Conservation (phyloP, 1,140 invertebrate genomes). For the Caerostris extrusa region DNA sequence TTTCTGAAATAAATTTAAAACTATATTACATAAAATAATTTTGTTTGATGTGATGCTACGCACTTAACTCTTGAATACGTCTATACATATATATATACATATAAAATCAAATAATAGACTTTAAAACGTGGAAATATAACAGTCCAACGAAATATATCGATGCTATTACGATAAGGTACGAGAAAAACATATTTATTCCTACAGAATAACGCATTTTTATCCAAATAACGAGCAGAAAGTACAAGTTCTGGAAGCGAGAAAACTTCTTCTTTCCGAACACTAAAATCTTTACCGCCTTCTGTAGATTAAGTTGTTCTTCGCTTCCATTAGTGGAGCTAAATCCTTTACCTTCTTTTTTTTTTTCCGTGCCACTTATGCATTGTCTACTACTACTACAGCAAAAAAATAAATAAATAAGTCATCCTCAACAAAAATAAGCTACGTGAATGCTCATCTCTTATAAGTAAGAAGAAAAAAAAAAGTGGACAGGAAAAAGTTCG, state of each 20-base stretch:
- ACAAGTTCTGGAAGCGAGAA: background rate
- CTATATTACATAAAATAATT: no score
- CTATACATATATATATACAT: no score
- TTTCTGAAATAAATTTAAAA: no score
- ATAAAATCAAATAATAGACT: no score
- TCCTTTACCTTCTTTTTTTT: background rate
- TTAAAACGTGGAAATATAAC: no score
- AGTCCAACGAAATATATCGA: no score
- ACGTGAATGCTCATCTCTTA: background rate
- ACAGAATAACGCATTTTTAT: background rate
- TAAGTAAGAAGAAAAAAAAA: background rate
- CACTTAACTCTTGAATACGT: no score
- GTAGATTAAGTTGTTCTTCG: constrained; percentile 14
- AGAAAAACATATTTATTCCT: background rate
- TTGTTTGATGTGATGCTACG: no score
- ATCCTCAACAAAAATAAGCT: background rate
- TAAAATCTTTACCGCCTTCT: constrained; percentile 18
- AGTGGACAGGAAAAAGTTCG: constrained; percentile 5
- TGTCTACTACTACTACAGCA: background rate
- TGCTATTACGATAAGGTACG: no score
- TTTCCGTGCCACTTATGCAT: background rate
- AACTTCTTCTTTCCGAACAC: background rate
- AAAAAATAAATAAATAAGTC: background rate
- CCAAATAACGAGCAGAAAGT: background rate
- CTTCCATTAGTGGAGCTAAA: constrained; percentile 23